Evolutionary conservation across 1,140 invertebrate genomes (phyloP), one percentile per base, ranked within the genome.

Genomic region (Microplitis mediator): DNA sequence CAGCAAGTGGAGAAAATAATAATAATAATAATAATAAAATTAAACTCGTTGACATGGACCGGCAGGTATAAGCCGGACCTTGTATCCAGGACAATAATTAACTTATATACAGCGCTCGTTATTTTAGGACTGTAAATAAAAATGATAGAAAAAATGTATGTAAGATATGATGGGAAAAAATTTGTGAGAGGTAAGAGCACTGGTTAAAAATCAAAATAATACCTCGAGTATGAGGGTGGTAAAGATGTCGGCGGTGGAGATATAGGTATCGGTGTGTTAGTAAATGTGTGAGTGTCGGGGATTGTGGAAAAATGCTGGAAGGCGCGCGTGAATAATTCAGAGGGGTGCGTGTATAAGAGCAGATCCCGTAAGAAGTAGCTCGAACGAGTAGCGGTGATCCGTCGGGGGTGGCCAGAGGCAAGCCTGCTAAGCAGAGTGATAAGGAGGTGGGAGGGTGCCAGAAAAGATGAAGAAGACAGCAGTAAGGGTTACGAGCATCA

Each of bases 401-500:
- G 54, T 54, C 63, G 62, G 11, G 50, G 31, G 51, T 50, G 54
- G 31, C 39, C 39, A 45, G 39, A 45, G 39, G 39, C 39, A 45
- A 45, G 39, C 39, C 39, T 45, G 39, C 6, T 45, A 45, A 45
- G 39, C 39, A 45, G 39, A 11, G 39, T 45, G 39, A 45, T 45
- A 45, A 45, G 39, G 39, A 45, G 14, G 72, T 62, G 56, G 60
- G 65, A 58, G 63, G 16, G 32, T 52, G 23, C 51, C 39, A 65
- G 32, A 60, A 14, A 54, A 36, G 68, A 34, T 63, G 51, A 63
- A 78, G 76, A 76, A 79, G 79, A 78, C 79, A 78, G 79, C 77
- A 77, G 81, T 83, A 85, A 85, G 85, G 84, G 81, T 85, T 85
- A 84, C 82, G 80, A 83, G 82, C 82, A 86, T 86, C 83, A 79